phyloP scores from a whole-genome alignment of 2,888 invertebrate genomes.

The Agrotis exclamationis region DNA sequence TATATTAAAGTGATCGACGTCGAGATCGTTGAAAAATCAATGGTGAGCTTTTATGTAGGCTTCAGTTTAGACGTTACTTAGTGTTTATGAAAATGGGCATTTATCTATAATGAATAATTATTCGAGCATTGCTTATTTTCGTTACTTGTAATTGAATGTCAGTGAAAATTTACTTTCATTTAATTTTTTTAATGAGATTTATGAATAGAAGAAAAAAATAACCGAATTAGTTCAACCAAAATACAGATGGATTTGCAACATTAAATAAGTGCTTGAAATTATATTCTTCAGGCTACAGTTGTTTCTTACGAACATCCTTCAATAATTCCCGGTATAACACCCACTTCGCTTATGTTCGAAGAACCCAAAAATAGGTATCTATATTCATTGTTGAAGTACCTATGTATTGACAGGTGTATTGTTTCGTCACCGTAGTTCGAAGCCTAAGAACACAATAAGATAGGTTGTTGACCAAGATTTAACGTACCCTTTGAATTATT shows the following conservation, averaged over 20 bases:
- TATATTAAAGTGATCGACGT: background rate
- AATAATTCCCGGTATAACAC: background rate
- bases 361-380: background rate
- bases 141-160: background rate
- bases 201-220: too few species aligned
- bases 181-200: too few species aligned
- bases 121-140: background rate
- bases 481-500: conserved; percentile 23
- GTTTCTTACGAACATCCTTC: background rate
- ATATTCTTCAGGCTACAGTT: background rate
- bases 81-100: background rate
- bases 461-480: background rate
- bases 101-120: background rate
- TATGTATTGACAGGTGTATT: background rate
- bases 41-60: background rate
- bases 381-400: background rate
- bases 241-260: too few species aligned
- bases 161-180: background rate
- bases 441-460: conserved; percentile 5
- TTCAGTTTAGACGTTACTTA: background rate
- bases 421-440: background rate
- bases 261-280: too few species aligned
- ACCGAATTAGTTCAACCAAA: too few species aligned
- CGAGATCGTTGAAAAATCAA: background rate
- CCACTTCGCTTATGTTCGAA: too few species aligned